Evolutionary conservation across 2,113 vertebrate species (phyloP).

Genomic region (Plectropomus leopardus): DNA sequence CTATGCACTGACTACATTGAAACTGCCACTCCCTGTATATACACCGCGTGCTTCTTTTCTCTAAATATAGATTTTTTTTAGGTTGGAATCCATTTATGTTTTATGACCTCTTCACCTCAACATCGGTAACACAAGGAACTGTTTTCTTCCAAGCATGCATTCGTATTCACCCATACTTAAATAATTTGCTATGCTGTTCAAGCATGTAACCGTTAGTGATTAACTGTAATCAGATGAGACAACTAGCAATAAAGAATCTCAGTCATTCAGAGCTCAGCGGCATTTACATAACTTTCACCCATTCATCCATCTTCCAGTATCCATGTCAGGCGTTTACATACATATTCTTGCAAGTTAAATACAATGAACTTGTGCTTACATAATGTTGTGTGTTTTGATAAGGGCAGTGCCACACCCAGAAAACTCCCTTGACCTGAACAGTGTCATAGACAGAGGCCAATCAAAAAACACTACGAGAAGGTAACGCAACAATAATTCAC

Average conservation of each 20-base stretch:
- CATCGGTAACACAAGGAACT: background rate
- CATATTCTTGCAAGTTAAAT: accelerated
- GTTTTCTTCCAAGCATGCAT: too few species aligned
- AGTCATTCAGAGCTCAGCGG: background rate
- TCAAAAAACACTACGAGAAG: background rate
- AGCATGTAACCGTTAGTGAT: background rate
- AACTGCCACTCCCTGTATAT: too few species aligned
- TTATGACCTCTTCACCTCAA: background rate
- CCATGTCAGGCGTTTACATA: background rate
- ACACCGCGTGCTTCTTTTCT: background rate
- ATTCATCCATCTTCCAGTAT: background rate
- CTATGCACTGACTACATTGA: too few species aligned
- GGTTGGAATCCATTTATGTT: background rate
- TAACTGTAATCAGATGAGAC: background rate
- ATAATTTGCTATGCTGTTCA: background rate
- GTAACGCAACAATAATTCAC: too few species aligned
- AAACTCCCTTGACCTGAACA: background rate
- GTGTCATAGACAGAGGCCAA: background rate
- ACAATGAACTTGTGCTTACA: background rate
- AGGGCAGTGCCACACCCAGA: background rate
- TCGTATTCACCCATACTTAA: too few species aligned
- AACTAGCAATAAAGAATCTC: background rate
- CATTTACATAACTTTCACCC: constrained; percentile 2
- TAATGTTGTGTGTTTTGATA: background rate
- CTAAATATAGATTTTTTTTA: background rate